These are phyloP conservation scores for Chanos chanos DNA, from an alignment of 2,797 vertebrate genomes.

Conservation along the genomic window DNA sequence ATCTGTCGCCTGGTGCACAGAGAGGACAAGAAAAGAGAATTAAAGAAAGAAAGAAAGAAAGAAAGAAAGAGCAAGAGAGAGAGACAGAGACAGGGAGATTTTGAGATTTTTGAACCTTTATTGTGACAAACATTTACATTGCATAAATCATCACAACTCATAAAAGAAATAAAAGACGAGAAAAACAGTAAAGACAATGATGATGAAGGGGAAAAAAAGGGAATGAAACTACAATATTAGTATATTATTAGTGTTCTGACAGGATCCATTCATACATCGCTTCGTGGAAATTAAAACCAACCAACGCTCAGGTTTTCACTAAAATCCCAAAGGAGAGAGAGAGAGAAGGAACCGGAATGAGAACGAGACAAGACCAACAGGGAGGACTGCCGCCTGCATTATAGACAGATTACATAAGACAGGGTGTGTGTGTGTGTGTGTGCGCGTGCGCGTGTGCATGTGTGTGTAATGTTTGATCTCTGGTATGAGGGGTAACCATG, in stretches of 20 bases:
- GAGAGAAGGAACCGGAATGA: slow-evolving; percentile 34
- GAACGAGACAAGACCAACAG: slow-evolving; percentile 60
- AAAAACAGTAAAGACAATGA: no score
- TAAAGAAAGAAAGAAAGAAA: not conserved
- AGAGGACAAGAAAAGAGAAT: slow-evolving; percentile 32
- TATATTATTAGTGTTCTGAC: no score
- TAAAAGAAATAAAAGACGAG: no score
- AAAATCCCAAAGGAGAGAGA: no score
- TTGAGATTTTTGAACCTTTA: no score
- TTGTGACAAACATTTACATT: no score
- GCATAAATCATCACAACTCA: no score
- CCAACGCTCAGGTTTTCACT: no score
- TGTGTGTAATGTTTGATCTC: slow-evolving; percentile 43
- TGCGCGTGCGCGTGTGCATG: slow-evolving; percentile 37
- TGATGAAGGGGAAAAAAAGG: not conserved
- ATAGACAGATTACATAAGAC: slow-evolving; percentile 73
- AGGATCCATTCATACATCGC: no score
- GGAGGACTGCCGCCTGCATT: slow-evolving; percentile 57
- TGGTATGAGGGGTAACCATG: slow-evolving; percentile 45
- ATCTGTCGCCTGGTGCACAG: slow-evolving; percentile 50
- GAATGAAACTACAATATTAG: no score
- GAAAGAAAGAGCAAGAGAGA: slow-evolving; percentile 2
- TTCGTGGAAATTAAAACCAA: no score
- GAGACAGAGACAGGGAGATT: not conserved
- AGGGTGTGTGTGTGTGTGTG: slow-evolving; percentile 48